Conservation (phyloP, 2,888 invertebrate species). For the Laspeyria flexula region DNA sequence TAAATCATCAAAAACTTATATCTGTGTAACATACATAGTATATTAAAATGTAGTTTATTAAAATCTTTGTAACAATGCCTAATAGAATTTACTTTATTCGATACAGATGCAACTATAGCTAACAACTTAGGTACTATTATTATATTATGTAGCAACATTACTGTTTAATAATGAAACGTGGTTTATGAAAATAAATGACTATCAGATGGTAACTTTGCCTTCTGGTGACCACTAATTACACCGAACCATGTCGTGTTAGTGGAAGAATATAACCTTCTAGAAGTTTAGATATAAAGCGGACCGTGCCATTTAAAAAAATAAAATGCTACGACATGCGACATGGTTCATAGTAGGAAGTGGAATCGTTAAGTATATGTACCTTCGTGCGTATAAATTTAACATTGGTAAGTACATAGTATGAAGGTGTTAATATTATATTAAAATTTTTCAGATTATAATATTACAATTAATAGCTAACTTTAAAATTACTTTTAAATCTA, state of each 20-base stretch:
- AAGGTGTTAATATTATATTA: no score
- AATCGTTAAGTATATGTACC: no score
- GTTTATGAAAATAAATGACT: conserved; percentile 74
- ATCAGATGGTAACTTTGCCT: conserved; percentile 60
- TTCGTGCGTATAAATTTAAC: no score
- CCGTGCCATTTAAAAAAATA: conserved; percentile 21
- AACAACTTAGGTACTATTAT: conserved; percentile 49
- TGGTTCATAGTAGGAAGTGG: conserved; percentile 34
- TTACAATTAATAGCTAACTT: no score
- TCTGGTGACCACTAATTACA: conserved; percentile 34
- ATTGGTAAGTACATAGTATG: no score
- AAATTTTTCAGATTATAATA: no score
- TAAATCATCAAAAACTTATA: neutral
- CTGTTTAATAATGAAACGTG: conserved; percentile 48
- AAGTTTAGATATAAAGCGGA: conserved; percentile 21
- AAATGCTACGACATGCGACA: conserved; percentile 15
- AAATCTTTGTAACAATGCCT: conserved; percentile 37
- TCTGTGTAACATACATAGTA: conserved; percentile 28
- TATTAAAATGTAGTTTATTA: conserved; percentile 13
- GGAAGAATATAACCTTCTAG: conserved; percentile 13
- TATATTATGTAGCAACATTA: conserved; percentile 38
- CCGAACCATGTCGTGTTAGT: conserved; percentile 19
- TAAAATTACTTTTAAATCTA: no score
- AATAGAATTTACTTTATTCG: conserved; percentile 63
- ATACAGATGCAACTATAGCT: conserved; percentile 65